A percentile compares a stretch with the other conserved stretches of the same genome.
phyloP scores from a whole-genome alignment of 2,888 invertebrate genomes.

The Enchytraeus crypticus region DNA sequence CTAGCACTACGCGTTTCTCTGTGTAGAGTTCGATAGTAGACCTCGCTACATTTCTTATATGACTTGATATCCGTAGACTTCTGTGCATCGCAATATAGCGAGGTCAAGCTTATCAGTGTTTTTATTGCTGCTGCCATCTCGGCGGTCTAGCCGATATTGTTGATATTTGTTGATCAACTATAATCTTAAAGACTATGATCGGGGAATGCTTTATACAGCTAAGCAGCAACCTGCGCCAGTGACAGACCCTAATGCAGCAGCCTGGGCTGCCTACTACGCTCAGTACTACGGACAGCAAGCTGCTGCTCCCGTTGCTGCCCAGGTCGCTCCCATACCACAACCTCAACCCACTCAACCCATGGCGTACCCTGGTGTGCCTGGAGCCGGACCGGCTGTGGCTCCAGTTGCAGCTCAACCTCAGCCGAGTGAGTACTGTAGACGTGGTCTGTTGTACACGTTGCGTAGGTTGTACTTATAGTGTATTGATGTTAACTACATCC shows the following conservation, averaged over 20 bases:
- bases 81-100: too few relatives aligned
- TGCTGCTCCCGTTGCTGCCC: too few relatives aligned
- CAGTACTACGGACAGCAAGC: slow-evolving; percentile 48
- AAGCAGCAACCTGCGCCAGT: slow-evolving; percentile 9
- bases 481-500: too few relatives aligned
- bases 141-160: too few relatives aligned
- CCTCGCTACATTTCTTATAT: slow-evolving; percentile 13
- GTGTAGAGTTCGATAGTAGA: slow-evolving; percentile 22
- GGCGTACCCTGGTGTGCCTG: slow-evolving; percentile 24
- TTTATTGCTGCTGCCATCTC: too few relatives aligned
- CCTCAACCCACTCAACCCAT: slow-evolving; percentile 29
- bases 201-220: too few relatives aligned
- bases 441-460: background rate
- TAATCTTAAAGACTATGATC: too few relatives aligned
- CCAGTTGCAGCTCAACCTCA: background rate
- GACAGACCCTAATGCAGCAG: slow-evolving; percentile 49
- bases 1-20: slow-evolving; percentile 17
- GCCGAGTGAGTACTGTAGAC: background rate
- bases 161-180: too few relatives aligned
- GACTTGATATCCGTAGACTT: too few relatives aligned
- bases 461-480: background rate
- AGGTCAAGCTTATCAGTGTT: too few relatives aligned
- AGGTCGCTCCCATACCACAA: slow-evolving; percentile 16
- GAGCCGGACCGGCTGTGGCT: background rate
- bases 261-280: slow-evolving; percentile 53